Percentiles rank a stretch among this genome's conserved stretches.
phyloP scores from a whole-genome alignment of 2,797 vertebrate genomes.

The Pterois miles region DNA sequence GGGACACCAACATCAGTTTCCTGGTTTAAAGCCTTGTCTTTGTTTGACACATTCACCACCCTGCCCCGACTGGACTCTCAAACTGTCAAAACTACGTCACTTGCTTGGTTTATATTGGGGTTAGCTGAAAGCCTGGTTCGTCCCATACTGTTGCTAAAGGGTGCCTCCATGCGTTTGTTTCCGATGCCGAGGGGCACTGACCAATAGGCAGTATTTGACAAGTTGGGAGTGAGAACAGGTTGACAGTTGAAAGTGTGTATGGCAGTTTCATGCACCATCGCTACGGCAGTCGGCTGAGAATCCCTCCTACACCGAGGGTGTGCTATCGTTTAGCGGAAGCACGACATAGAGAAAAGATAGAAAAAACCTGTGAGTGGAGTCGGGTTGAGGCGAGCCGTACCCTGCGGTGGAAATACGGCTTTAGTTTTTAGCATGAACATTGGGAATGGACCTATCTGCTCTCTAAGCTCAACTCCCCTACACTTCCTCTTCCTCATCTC shows the following conservation, averaged over 20 bases:
- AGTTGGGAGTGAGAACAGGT: too few species aligned
- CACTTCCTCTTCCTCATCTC: conserved; percentile 61
- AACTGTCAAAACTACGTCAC: too few species aligned
- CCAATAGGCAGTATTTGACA: too few species aligned
- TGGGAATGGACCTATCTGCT: conserved; percentile 25
- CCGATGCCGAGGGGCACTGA: too few species aligned
- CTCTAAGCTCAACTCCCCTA: conserved; percentile 49
- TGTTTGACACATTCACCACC: too few species aligned
- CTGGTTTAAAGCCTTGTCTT: too few species aligned
- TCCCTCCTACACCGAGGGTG: too few species aligned
- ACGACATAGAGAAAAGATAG: background rate
- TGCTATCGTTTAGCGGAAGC: background rate
- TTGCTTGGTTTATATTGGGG: too few species aligned
- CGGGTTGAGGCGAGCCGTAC: background rate
- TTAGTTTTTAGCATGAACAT: background rate
- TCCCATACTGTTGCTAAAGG: too few species aligned
- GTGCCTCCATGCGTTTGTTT: too few species aligned
- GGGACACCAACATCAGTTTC: fast-evolving
- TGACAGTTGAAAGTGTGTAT: background rate
- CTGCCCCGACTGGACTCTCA: too few species aligned
- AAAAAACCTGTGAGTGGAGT: background rate
- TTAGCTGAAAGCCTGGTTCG: too few species aligned
- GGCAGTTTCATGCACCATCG: background rate
- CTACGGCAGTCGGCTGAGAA: background rate
- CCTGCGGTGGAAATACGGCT: background rate